Base-by-base conservation (phyloP, 2,888 invertebrate species). In the Melinopterus prodromus region DNA sequence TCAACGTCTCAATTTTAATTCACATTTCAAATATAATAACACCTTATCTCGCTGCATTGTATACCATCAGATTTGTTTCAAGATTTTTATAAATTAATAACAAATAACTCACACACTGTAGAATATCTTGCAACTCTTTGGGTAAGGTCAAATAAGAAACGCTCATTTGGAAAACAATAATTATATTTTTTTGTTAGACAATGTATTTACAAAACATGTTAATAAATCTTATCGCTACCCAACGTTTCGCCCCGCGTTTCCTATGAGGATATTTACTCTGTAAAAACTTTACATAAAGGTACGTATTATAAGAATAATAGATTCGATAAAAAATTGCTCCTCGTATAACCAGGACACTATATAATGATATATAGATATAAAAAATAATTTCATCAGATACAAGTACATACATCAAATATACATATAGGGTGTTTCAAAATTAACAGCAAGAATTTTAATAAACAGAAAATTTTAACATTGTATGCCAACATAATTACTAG, bases 161-260 rank as follows among this genome's bases (percentile, higher is more conserved):
- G 53, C 76, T 38, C 16, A n/a, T n/a, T 71, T 77, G 69, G 79
- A 79, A 79, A 79, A 79, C 79, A 79, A 79, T 79, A 79, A 79
- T 77, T 71, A 79, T 78, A 78, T 72, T 38, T 79, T n/a, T 80
- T 78, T 80, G 80, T 80, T 80, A 80, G 80, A 78, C 75, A 70
- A 75, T 76, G 78, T 80, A 80, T 80, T 77, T 80, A 80, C 80
- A 80, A 78, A 79, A 78, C 76, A 78, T 79, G 80, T 80, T 80
- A 80, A 77, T 79, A 37, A 70, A 74, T 70, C 80, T 80, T 80
- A 80, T 37, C 37, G 38, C 77, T 80, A 80, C 78, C 78, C 78
- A 71, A 53, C 53, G 53, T 53, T 53, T 53, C 12, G 53, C 53
- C 53, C 53, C 53, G 53, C 53, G 5, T 1, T 12, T 9, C 12